A percentile compares a stretch with the other conserved stretches of the same genome.
Evolutionary conservation across 2,113 vertebrate species (phyloP).

Genomic region (Glareola pratincola): DNA sequence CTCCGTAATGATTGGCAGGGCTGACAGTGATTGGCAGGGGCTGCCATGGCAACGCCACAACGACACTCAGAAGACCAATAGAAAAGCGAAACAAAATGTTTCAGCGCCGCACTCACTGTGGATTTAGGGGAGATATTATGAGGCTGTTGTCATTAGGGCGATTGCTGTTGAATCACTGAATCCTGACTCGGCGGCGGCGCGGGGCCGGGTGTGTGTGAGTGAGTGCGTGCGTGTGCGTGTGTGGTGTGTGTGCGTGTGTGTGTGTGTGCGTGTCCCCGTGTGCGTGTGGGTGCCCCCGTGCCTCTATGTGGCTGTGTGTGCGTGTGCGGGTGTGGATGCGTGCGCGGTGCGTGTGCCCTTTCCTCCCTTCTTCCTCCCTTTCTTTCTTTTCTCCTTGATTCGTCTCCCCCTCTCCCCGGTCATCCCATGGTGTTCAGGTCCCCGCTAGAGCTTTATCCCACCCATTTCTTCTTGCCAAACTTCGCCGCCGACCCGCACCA

Average conservation of each 20-base stretch:
- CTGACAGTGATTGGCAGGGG: constrained; percentile 99
- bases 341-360: constrained; percentile 75
- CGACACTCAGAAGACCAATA: constrained; percentile 99
- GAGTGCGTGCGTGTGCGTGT: constrained; percentile 55
- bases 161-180: constrained; percentile 98
- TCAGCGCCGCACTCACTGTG: constrained; percentile 99
- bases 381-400: constrained; percentile 73
- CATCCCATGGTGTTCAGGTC: constrained; percentile 99
- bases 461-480: constrained; percentile 99
- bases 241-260: constrained; percentile 77
- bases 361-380: constrained; percentile 71
- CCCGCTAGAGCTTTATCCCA: constrained; percentile 99
- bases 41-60: constrained; percentile 98
- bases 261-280: constrained; percentile 74
- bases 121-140: constrained; percentile 99
- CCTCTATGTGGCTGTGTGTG: constrained; percentile 79
- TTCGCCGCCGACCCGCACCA: constrained; percentile 88
- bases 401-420: constrained; percentile 85
- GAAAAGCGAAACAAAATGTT: constrained; percentile 99
- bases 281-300: constrained; percentile 68
- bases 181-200: constrained; percentile 84
- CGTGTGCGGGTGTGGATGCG: constrained; percentile 77
- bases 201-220: constrained; percentile 64
- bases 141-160: constrained; percentile 99
- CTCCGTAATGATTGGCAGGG: constrained; percentile 99